Percentiles rank a stretch among this genome's conserved stretches.
phyloP scores from a whole-genome alignment of 2,888 invertebrate species.

The Melinaea menophilus region DNA sequence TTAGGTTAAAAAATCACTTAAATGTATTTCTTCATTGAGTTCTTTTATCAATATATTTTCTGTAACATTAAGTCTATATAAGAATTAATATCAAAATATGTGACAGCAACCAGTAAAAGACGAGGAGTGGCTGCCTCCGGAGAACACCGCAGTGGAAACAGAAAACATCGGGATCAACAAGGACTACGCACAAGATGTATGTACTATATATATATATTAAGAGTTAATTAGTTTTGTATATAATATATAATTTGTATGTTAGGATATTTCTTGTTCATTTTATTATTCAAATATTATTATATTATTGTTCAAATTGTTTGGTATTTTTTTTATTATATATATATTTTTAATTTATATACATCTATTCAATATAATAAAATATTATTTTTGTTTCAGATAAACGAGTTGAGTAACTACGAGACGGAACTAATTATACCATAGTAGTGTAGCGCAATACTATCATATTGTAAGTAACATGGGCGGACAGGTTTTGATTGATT shows the following conservation, averaged over 20 bases:
- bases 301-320: too few species aligned
- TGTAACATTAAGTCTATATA: too few species aligned
- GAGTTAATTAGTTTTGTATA: not conserved
- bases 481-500: not conserved
- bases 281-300: too few species aligned
- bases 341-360: not conserved
- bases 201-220: slow-evolving; percentile 12
- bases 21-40: too few species aligned
- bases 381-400: slow-evolving; percentile 43
- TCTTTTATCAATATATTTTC: too few species aligned
- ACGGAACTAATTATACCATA: slow-evolving; percentile 47
- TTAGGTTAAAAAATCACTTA: too few species aligned
- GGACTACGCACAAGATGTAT: slow-evolving; percentile 41
- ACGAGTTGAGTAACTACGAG: slow-evolving; percentile 40
- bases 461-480: slow-evolving; percentile 11
- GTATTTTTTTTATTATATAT: too few species aligned
- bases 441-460: slow-evolving; percentile 18
- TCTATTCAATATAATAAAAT: not conserved
- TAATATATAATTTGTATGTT: not conserved
- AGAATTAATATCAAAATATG: not conserved
- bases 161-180: slow-evolving; percentile 36
- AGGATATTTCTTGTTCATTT: not conserved
- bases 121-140: slow-evolving; percentile 37
- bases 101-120: slow-evolving; percentile 27
- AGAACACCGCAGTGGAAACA: slow-evolving; percentile 21